These are phyloP conservation scores for Coturnix japonica DNA, from an alignment of 2,113 vertebrate species.

Conservation along the genomic window DNA sequence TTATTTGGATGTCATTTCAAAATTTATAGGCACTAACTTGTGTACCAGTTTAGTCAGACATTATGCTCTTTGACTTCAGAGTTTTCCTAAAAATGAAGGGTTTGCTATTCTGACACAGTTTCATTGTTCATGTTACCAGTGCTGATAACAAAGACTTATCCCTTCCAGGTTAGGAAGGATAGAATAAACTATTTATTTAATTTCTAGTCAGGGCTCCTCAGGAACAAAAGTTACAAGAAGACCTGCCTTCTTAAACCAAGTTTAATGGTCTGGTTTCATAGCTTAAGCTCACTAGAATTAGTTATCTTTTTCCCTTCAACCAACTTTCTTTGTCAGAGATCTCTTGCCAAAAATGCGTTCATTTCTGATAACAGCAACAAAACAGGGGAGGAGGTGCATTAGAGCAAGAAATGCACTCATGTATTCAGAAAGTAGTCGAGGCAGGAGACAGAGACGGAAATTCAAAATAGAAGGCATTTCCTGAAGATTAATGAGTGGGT, in stretches of 20 bases:
- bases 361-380: not conserved
- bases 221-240: not conserved
- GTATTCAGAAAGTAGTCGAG: constrained; percentile 4
- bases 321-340: not conserved
- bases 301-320: not conserved
- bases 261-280: not conserved
- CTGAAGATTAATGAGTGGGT: constrained; percentile 56
- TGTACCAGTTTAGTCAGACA: not conserved
- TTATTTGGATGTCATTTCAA: not conserved
- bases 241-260: not conserved
- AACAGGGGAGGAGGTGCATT: not conserved
- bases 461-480: constrained; percentile 61
- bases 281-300: not conserved
- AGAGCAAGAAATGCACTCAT: constrained; percentile 39
- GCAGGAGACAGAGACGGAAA: constrained; percentile 55
- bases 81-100: not conserved
- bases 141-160: not conserved
- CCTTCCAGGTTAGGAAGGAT: not conserved
- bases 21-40: not conserved
- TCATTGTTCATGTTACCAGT: not conserved
- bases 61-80: not conserved
- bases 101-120: not conserved
- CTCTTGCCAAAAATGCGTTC: not conserved
- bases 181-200: not conserved
- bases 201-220: not conserved